phyloP scores from a whole-genome alignment of 2,797 vertebrate genomes.

The Orestias chungarensis region DNA sequence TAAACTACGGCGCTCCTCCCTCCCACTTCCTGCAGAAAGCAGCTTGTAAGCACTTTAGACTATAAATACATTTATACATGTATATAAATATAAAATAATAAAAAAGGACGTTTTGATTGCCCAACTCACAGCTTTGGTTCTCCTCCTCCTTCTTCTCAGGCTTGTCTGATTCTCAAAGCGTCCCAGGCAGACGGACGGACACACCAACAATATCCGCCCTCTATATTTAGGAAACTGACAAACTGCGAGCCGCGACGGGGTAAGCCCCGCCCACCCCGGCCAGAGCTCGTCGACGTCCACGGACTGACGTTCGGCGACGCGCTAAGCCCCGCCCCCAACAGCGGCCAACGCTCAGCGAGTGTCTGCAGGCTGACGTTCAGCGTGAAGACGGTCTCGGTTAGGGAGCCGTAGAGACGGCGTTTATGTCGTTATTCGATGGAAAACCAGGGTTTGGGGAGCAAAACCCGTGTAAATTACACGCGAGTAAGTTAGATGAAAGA shows the following conservation, averaged over 20 bases:
- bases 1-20: neutral
- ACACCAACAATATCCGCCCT: slow-evolving; percentile 22
- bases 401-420: too few species aligned
- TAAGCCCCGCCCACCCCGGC: slow-evolving; percentile 62
- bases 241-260: slow-evolving; percentile 39
- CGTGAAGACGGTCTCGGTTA: too few species aligned
- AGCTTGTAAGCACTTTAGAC: neutral
- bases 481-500: neutral
- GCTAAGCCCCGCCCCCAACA: too few species aligned
- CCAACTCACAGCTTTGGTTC: slow-evolving; percentile 38
- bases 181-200: slow-evolving; percentile 6
- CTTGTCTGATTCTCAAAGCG: slow-evolving; percentile 6
- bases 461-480: neutral
- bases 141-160: too few species aligned
- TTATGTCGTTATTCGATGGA: too few species aligned
- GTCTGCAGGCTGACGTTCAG: too few species aligned
- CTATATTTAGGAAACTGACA: slow-evolving; percentile 69
- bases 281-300: neutral
- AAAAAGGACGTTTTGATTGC: neutral
- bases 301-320: neutral
- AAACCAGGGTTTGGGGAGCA: too few species aligned
- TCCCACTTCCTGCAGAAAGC: neutral
- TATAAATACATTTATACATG: too few species aligned
- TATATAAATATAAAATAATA: too few species aligned
- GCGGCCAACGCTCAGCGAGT: too few species aligned